A percentile compares a stretch with the other conserved stretches of the same genome.
Conservation (phyloP, 2,888 invertebrate genomes). For the Mayetiola destructor region DNA sequence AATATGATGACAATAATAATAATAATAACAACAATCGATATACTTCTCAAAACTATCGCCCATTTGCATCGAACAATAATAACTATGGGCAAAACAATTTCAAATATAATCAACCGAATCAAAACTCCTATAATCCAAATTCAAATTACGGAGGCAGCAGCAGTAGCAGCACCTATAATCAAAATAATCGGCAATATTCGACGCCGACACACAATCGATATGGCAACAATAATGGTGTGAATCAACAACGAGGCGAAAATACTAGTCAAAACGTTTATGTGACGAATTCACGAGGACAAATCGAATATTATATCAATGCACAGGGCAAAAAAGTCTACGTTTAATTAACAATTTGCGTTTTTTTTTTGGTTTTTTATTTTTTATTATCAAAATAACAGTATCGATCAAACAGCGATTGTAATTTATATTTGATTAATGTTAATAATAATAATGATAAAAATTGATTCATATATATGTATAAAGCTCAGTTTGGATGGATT, state of each 20-base stretch:
- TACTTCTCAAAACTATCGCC: not conserved
- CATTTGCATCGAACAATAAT: not conserved
- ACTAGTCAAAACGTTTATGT: conserved; percentile 30
- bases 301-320: conserved; percentile 30
- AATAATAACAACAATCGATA: conserved; percentile 12
- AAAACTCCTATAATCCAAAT: not conserved
- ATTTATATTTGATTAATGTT: too few species aligned
- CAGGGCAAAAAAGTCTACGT: conserved; percentile 29
- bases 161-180: not conserved
- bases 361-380: too few species aligned
- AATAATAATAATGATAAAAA: too few species aligned
- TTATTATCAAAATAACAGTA: too few species aligned
- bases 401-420: too few species aligned
- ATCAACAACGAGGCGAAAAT: conserved; percentile 22
- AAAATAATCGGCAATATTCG: too few species aligned
- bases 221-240: too few species aligned
- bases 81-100: not conserved
- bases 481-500: too few species aligned
- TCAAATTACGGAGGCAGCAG: not conserved
- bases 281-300: conserved; percentile 28
- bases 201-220: conserved; percentile 3
- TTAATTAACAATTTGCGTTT: too few species aligned
- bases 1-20: not conserved
- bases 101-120: not conserved
- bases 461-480: too few species aligned